Evolutionary conservation across 2,797 vertebrate genomes (phyloP).

Genomic region (Amniataba percoides): DNA sequence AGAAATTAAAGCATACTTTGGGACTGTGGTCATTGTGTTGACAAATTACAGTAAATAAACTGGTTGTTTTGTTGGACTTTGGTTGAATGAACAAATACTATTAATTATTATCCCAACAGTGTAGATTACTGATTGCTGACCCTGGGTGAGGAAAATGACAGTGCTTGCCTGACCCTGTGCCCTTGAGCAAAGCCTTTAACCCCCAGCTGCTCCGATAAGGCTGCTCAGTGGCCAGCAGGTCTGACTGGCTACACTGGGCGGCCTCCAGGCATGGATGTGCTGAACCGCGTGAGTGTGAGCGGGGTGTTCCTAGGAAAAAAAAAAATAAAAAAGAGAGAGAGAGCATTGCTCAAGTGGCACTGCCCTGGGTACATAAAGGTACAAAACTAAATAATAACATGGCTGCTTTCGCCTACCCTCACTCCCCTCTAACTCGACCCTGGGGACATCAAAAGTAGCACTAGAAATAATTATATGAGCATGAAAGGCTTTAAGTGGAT

Average conservation of each 20-base stretch:
- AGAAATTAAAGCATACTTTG: constrained; percentile 52
- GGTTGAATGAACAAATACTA: not conserved
- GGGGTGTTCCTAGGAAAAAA: not conserved
- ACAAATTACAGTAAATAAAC: constrained; percentile 12
- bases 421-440: constrained; percentile 22
- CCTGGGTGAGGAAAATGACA: not conserved
- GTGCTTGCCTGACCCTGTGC: not conserved
- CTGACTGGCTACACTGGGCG: constrained; percentile 12
- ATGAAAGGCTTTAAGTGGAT: constrained; percentile 46
- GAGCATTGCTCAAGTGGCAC: not conserved
- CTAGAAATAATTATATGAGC: constrained; percentile 51
- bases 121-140: constrained; percentile 1
- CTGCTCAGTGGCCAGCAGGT: constrained; percentile 9
- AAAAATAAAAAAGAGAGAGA: not conserved
- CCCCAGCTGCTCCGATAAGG: not conserved
- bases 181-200: constrained; percentile 8
- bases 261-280: constrained; percentile 4
- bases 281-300: not conserved
- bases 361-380: constrained; percentile 8
- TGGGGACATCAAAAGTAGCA: constrained; percentile 40
- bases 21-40: constrained; percentile 30
- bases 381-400: constrained; percentile 37
- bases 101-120: not conserved
- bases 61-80: no score
- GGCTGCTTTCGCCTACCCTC: constrained; percentile 20